Evolutionary conservation across 2,797 vertebrate species (phyloP).

Genomic region (Hemibagrus guttatus): DNA sequence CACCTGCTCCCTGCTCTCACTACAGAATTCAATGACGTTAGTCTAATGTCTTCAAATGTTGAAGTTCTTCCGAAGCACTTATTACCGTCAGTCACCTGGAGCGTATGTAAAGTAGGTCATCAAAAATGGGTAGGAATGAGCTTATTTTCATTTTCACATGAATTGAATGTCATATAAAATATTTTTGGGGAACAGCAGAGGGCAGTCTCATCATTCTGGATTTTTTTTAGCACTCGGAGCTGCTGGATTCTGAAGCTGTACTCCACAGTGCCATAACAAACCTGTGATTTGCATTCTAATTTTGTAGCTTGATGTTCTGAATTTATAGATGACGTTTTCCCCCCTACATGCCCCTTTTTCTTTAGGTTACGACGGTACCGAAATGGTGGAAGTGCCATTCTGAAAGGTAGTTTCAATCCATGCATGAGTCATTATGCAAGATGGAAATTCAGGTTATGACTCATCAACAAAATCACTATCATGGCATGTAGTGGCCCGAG

Average conservation of each 20-base stretch:
- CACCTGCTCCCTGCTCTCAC: too few relatives aligned
- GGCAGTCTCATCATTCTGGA: constrained; percentile 45
- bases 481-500: neutral
- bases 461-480: constrained; percentile 18
- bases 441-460: constrained; percentile 37
- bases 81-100: neutral
- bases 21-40: too few relatives aligned
- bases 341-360: neutral
- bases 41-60: neutral
- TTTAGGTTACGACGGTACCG: neutral
- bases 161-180: too few relatives aligned
- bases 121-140: neutral
- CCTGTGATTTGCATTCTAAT: constrained; percentile 4
- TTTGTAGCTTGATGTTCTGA: neutral
- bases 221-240: neutral
- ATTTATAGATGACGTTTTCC: neutral
- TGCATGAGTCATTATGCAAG: constrained; percentile 22
- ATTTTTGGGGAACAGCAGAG: constrained; percentile 42
- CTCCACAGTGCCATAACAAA: neutral
- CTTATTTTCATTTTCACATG: neutral
- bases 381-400: neutral
- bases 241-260: neutral
- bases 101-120: neutral
- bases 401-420: constrained; percentile 19
- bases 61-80: neutral